Evolutionary conservation across 2,888 invertebrate genomes (phyloP), one percentile per base, ranked within the genome.

Genomic region (Seira ritae): DNA sequence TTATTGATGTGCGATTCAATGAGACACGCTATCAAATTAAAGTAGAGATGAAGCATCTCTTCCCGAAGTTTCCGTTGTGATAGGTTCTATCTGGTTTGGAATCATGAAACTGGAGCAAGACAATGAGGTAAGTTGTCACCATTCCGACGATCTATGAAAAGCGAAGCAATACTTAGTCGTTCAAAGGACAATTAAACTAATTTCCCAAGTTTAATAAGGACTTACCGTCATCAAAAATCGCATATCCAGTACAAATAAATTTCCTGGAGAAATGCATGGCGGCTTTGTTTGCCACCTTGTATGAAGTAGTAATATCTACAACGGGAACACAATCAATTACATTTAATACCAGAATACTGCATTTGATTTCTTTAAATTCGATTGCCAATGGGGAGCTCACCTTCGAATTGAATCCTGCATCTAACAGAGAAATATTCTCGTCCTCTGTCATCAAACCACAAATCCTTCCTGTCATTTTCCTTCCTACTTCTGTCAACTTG

Each of bases 81-180:
- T 42, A 12, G 8, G 46, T 42, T 6, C 46, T 65, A 3, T 65
- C 66, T n/a, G 74, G 74, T 20, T 74, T 74, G 15, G 65, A 65
- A 1, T 23, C 74, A 20, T 74, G 20, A 17, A 74, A 65, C 46
- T 74, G 74, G n/a, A 74, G 4, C 15, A 74, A 31, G 42, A 65
- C 66, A 10, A 65, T 15, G 8, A 74, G 1, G 15, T 74, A 74
- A 1, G 74, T 74, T 1, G n/a, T 20, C 23, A 66, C 42, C 1
- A 65, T 15, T 62, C 74, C 74, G 6, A 19, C n/a, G 20, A 74
- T 17, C 71, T 71, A 12, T 20, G 24, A 42, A 55, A 55, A 55
- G 3, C 22, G 55, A 50, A 67, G 4, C 23, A 20, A 71, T 50
- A 22, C 23, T 50, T 17, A 69, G 6, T n/a, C 42, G 50, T 12